Evolutionary conservation across 2,888 invertebrate species (phyloP), one percentile per base, ranked within the genome.

Genomic region (Cephalotes varians): DNA sequence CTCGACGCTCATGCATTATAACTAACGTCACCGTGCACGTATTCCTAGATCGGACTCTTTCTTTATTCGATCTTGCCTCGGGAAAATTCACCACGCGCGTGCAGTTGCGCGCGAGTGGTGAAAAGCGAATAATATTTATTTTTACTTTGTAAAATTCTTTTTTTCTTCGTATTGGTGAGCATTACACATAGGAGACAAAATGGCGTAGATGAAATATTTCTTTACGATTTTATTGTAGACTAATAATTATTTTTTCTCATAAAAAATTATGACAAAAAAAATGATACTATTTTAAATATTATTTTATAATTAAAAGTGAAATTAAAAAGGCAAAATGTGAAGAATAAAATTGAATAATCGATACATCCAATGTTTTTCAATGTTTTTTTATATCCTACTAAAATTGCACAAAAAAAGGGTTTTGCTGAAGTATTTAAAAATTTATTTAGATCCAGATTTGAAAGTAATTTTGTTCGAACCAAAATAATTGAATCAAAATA

Each of bases 1-100:
- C 82, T 76, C 73, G 69, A 40, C 74, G 76, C 82, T 86, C 88
- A 84, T 89, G 77, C 85, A 87, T 87, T 89, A 88, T 86, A 69
- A 64, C 74, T 80, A 79, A 87, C 81, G 73, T 54, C 58, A 60
- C 54, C 77, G 81, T 67, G 74, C 85, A 85, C 81, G 81, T 87
- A 88, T 82, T 72, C 56, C 28, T 62, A 82, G 76, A 82, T 58
- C 85, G 71, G 76, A 40, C 44, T 44, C 56, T 79, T 69, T 79
- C 69, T 79, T 79, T 69, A 44, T 67, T 79, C 77, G 77, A 21
- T 69, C 56, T 67, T 67, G 12, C 6, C 44, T 56, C 69, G 56
- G 56, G 56, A 56, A 79, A 79, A 18, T 69, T 67, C 31, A 4
- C 40, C 54, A 21, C 28, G 54, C 40, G 40, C 28, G 40, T 65